Percentiles rank a stretch among this genome's conserved stretches.
phyloP scores from a whole-genome alignment of 2,888 invertebrate genomes.

The Acleris emargana region DNA sequence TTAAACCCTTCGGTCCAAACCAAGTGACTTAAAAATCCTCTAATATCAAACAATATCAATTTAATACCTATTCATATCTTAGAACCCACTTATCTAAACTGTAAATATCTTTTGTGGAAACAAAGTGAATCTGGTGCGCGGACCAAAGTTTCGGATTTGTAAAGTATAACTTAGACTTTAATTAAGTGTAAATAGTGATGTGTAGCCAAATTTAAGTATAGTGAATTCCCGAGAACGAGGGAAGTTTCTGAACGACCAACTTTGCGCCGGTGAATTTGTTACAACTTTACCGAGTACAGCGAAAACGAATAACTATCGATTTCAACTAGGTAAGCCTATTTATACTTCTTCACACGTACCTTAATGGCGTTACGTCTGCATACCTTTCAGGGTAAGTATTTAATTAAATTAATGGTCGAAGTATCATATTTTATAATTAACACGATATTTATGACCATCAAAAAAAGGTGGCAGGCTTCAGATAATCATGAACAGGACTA shows the following conservation, averaged over 20 bases:
- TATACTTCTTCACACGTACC: conserved; percentile 16
- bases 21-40: conserved; percentile 67
- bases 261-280: conserved; percentile 28
- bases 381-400: conserved; percentile 1
- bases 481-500: too few species aligned
- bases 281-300: conserved; percentile 49
- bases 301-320: conserved; percentile 61
- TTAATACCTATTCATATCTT: conserved; percentile 41
- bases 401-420: conserved; percentile 6
- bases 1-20: conserved; percentile 67
- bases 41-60: conserved; percentile 61
- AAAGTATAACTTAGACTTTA: conserved; percentile 42
- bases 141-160: conserved; percentile 59
- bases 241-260: conserved; percentile 39
- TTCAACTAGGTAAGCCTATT: conserved; percentile 58
- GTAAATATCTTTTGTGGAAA: conserved; percentile 46
- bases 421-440: not conserved
- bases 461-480: too few species aligned
- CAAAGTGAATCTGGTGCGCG: conserved; percentile 50
- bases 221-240: conserved; percentile 45
- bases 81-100: conserved; percentile 50
- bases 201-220: conserved; percentile 51
- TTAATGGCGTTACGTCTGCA: conserved; percentile 6
- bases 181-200: conserved; percentile 46
- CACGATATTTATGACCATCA: too few species aligned